Evolutionary conservation across 2,888 invertebrate species (phyloP), one percentile per base, ranked within the genome.

Genomic region (Pterostichus niger): DNA sequence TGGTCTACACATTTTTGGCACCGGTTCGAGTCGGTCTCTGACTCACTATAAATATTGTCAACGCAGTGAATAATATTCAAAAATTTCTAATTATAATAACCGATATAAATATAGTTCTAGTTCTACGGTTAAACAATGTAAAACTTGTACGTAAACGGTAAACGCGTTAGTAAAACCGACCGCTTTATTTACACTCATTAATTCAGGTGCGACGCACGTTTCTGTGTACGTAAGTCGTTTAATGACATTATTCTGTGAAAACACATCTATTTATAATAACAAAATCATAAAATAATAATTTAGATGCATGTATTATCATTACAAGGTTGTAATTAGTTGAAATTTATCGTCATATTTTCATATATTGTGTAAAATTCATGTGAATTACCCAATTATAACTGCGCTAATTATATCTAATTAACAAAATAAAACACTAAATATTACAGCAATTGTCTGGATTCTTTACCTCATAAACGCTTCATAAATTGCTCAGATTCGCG

Each of bases 391-490:
- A 78, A 78, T 78, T 78, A 78, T 78, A 78, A 17, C 7, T 59
- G 61, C 61, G 78, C 61, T 78, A 78, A 78, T 78, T 78, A 78
- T 61, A 61, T 44, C 59, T 78, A 59, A 78, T 59, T 78, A 77
- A 77, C 77, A 40, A 77, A 77, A 77, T 77, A 77, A 77, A 35
- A 56, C 77, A 77, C 77, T 17, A 46, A 49, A 56, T 54, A 40
- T 77, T 77, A 33, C 56, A 77, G 35, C 56, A 56, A 40, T 77
- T 52, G n/a, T 6, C 15, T 76, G 49, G 24, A 13, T 35, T n/a
- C 40, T 40, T 13, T n/a, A 13, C 11, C 6, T 77, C 54, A 40
- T 56, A 54, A 54, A 77, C 77, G 77, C 56, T 54, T 77, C 77
- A 77, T 77, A 77, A 76, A 77, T 40, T 77, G 77, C 40, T 24